Conservation (phyloP, 1,140 invertebrate species). For the Drosophila mojavensis region DNA sequence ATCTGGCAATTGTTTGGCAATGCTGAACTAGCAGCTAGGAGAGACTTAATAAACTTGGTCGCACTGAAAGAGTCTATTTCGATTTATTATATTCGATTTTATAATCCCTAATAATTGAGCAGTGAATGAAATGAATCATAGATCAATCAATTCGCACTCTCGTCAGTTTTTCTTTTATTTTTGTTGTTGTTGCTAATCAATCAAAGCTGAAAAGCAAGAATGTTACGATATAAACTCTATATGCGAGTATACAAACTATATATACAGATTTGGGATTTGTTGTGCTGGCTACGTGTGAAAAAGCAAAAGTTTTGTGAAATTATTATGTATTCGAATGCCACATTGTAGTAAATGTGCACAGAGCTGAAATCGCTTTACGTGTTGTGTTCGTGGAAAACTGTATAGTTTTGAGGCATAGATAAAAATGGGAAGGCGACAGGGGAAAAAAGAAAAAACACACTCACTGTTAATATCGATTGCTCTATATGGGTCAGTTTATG, state of each 20-base stretch:
- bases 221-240: constrained; percentile 7
- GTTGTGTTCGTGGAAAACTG: constrained; percentile 33
- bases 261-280: background rate
- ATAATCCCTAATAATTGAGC: background rate
- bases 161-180: constrained; percentile 9
- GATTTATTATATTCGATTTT: background rate
- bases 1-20: too few relatives aligned
- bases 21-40: too few relatives aligned
- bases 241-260: background rate
- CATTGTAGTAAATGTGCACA: constrained; percentile 28
- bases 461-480: constrained; percentile 32
- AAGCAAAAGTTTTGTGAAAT: constrained; percentile 21
- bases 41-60: too few relatives aligned
- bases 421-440: constrained; percentile 13
- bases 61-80: background rate
- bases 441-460: background rate
- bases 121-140: constrained; percentile 1
- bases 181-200: constrained; percentile 56
- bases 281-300: constrained; percentile 40
- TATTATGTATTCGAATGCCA: constrained; percentile 2
- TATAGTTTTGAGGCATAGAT: constrained; percentile 20
- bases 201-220: constrained; percentile 43
- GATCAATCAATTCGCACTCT: background rate
- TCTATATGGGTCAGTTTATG: constrained; percentile 24
- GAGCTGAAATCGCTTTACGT: background rate